Evolutionary conservation across 2,888 invertebrate genomes (phyloP).

Genomic region (Clitarchus hookeri): DNA sequence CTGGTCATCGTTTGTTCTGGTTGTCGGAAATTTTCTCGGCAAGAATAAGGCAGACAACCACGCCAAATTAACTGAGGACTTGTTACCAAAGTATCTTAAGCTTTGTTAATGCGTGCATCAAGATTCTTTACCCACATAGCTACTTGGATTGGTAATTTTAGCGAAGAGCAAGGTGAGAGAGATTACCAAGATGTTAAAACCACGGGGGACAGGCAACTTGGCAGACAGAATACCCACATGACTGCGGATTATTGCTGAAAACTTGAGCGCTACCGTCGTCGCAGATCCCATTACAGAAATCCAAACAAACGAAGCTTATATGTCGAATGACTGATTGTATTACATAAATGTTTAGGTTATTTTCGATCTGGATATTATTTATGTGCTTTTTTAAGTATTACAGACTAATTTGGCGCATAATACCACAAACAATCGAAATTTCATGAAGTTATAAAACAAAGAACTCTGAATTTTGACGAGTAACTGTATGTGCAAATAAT

Average conservation of each 20-base stretch:
- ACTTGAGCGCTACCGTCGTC: not conserved
- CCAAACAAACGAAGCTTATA: not conserved
- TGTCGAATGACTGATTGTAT: not conserved
- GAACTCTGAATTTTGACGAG: too few relatives aligned
- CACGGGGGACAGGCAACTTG: not conserved
- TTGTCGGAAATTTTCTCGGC: slow-evolving; percentile 36
- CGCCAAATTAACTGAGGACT: not conserved
- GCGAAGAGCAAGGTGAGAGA: slow-evolving; percentile 51
- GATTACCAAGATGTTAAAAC: slow-evolving; percentile 45
- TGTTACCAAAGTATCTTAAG: not conserved
- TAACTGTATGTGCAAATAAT: too few relatives aligned
- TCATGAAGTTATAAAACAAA: too few relatives aligned
- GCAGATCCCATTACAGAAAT: not conserved
- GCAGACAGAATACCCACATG: not conserved
- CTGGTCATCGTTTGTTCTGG: slow-evolving; percentile 29
- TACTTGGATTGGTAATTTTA: slow-evolving; percentile 49
- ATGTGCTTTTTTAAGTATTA: too few relatives aligned
- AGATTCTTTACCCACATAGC: slow-evolving; percentile 50
- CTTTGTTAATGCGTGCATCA: slow-evolving; percentile 50
- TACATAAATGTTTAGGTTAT: not conserved
- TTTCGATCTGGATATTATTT: too few relatives aligned
- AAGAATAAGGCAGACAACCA: not conserved
- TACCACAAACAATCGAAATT: too few relatives aligned
- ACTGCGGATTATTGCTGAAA: not conserved
- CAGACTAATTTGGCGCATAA: too few relatives aligned